Base-by-base conservation (phyloP, 2,888 invertebrate genomes). In the Lutraria lutraria region DNA sequence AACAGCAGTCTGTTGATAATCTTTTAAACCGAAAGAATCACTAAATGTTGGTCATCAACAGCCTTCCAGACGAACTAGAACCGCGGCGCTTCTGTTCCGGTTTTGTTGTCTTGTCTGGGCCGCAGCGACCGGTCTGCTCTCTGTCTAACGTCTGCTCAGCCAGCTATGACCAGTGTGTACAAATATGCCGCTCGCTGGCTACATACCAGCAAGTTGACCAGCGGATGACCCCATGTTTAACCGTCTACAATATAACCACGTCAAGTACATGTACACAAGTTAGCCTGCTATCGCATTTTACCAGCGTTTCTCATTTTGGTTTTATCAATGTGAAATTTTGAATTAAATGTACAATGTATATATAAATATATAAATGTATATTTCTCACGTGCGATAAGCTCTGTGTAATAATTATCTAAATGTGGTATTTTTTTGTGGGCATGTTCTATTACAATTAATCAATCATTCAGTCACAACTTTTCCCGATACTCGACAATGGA, bases 131-230 rank as follows among this genome's bases (percentile, higher is more conserved):
- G 21, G 68, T 72, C 68, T 83, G 68, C 53, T n/a, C 52, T 79
- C n/a, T 4, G 34, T 79, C 63, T 83, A 82, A 29, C 82, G 83
- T 83, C 83, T 72, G 52, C 52, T 25, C 68, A 52, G 68, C 29
- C 68, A 72, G 68, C 31, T 68, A 72, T 68, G 83, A 31, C 83
- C 52, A n/a, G 52, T 83, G 83, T 83, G 83, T 83, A 83, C 83
- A 83, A 83, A 68, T 83, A 83, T 83, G 83, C 83, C 83, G 83
- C 83, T 68, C 29, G 13, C 63, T 83, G 68, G 56, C 83, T 63
- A 79, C 88, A 88, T 88, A 85, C 88, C 88, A 88, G 72, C 76
- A 56, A 81, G 72, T 81, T 88, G 88, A 88, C 88, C 88, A 88
- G 29, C 43, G 56, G 19, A 63, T 88, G 88, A 88, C 88, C 88